These are phyloP conservation scores for Mesitornis unicolor DNA, from an alignment of 2,113 vertebrate genomes.

Conservation along the genomic window DNA sequence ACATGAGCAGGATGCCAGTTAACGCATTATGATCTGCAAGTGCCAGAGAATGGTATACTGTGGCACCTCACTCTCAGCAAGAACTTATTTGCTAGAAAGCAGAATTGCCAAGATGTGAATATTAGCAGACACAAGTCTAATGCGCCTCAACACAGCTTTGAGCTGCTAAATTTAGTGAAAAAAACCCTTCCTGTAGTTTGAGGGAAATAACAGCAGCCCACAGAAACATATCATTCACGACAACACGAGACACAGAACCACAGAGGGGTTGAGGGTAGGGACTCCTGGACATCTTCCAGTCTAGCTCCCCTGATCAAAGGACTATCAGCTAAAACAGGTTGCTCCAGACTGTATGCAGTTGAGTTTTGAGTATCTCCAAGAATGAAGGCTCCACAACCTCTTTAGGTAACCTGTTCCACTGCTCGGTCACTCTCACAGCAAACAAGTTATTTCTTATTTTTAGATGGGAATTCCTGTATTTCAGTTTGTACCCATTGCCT, in stretches of 20 bases:
- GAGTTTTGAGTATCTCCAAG: background rate
- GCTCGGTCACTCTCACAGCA: too few relatives aligned
- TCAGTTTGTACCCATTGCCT: too few relatives aligned
- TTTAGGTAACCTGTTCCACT: too few relatives aligned
- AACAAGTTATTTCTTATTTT: too few relatives aligned
- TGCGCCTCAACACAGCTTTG: background rate
- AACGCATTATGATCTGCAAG: background rate
- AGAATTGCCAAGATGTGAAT: background rate
- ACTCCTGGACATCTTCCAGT: background rate
- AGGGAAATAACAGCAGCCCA: background rate
- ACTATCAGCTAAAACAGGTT: background rate
- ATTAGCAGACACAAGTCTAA: background rate
- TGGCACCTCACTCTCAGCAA: background rate
- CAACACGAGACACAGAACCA: fast-evolving
- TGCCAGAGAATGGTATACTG: background rate
- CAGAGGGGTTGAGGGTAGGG: background rate
- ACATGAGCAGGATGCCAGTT: background rate
- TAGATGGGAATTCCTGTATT: too few relatives aligned
- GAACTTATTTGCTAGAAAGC: too few relatives aligned
- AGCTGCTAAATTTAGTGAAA: background rate
- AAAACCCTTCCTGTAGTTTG: background rate
- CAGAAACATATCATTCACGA: background rate
- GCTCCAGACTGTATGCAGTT: background rate
- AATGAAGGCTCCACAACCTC: background rate
- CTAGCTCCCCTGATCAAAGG: background rate